Evolutionary conservation across 2,113 vertebrate species (phyloP), one percentile per base, ranked within the genome.

Genomic region (Willisornis vidua): DNA sequence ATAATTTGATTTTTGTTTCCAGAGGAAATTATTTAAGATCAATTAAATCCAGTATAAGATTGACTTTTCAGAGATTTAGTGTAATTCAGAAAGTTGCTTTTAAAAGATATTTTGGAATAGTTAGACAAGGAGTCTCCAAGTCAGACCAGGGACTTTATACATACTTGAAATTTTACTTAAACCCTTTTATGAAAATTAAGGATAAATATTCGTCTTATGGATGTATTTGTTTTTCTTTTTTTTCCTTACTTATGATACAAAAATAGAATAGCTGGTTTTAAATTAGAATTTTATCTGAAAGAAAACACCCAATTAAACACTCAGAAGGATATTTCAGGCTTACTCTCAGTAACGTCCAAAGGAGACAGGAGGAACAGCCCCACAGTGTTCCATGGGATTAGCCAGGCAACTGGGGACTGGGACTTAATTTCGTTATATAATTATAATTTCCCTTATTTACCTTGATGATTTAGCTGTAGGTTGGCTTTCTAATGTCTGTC

Each of bases 1-100:
- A 48, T 82, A 78, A 78, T 89, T 74, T 87, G 39, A 71, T 85
- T 82, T 89, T 87, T 93, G 4, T 89, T 89, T 89, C 70, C 52
- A 61, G 75, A 91, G 46, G 48, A 39, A 77, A 81, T 80, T 37
- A 89, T 29, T 35, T 51, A 89, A 87, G 3, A 9, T 45, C 57
- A 79, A 65, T 85, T 91, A 89, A 93, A 91, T 72, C 54, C 35
- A 61, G 26, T 52, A 2, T 39, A 65, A 87, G 39, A 74, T 8
- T 63, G 37, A 37, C 35, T 93, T 84, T 87, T 81, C 35, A 55
- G 80, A 74, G 35, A 57, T 68, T 61, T 61, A 87, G 72, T 52
- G 26, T 22, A 61, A 41, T 49, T 89, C 74, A 82, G 35, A 0
- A 6, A 74, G 68, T 33, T 71, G 39, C 6, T 59, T 87, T 87